These are phyloP conservation scores for Diarsia rubi DNA, from an alignment of 2,888 invertebrate species.

Conservation along the genomic window DNA sequence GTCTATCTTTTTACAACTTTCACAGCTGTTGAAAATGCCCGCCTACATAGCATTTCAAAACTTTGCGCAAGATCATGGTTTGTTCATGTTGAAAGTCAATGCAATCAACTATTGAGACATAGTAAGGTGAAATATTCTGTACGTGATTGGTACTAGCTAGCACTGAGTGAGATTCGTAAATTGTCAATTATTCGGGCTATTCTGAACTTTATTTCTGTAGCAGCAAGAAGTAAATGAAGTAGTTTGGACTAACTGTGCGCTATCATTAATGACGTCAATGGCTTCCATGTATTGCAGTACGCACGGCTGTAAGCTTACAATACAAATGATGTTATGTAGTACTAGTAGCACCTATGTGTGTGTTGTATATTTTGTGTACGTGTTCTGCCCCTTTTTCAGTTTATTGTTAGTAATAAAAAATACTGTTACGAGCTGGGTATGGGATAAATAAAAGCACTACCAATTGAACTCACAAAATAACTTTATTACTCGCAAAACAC, in stretches of 20 bases:
- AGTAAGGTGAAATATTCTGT: conserved; percentile 50
- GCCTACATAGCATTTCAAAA: conserved; percentile 40
- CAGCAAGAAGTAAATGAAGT: conserved; percentile 6
- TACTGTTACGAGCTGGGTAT: too few species aligned
- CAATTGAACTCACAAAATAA: too few species aligned
- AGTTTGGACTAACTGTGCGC: background rate
- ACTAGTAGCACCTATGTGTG: background rate
- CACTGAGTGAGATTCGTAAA: conserved; percentile 17
- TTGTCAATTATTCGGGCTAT: conserved; percentile 11
- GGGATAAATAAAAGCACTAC: too few species aligned
- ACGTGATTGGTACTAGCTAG: conserved; percentile 40
- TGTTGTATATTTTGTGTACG: background rate
- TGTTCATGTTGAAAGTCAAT: conserved; percentile 63
- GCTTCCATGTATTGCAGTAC: conserved; percentile 20
- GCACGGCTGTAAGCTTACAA: conserved; percentile 6
- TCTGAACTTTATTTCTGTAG: conserved; percentile 32
- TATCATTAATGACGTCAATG: conserved; percentile 49
- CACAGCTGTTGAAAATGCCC: conserved; percentile 2
- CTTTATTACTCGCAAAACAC: too few species aligned
- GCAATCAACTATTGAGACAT: conserved; percentile 58
- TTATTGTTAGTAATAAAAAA: conserved; percentile 19
- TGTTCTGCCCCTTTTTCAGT: conserved; percentile 11
- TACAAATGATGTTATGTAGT: conserved; percentile 4
- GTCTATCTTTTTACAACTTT: conserved; percentile 5
- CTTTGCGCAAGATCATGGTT: conserved; percentile 56